These are phyloP conservation scores for Aurelia coerulea DNA, from an alignment of 30 jellyfish, hydroid and myxozoan species.

Conservation along the genomic window DNA sequence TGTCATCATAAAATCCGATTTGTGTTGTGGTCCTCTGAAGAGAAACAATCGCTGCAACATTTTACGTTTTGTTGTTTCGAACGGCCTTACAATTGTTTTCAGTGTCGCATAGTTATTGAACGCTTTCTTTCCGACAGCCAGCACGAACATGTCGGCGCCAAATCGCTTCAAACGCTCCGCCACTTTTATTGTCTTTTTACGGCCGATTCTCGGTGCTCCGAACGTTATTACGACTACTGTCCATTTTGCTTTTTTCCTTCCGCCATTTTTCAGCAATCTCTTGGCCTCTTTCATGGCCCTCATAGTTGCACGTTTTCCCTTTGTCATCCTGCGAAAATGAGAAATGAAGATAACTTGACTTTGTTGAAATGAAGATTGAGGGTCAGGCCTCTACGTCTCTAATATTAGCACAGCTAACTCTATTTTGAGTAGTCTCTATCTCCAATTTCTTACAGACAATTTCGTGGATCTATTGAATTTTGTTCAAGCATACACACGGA, in stretches of 20 bases:
- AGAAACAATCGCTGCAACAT: slow-evolving; percentile 42
- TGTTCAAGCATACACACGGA: too few species aligned
- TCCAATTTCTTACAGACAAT: too few species aligned
- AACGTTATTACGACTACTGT: slow-evolving; percentile 57
- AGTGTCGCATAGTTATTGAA: slow-evolving; percentile 45
- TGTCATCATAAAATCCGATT: slow-evolving; percentile 49
- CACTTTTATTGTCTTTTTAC: slow-evolving; percentile 35
- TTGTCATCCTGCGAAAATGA: slow-evolving; percentile 3
- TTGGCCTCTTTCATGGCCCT: slow-evolving; percentile 73
- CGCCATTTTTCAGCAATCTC: slow-evolving; percentile 33
- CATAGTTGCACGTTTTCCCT: slow-evolving; percentile 63
- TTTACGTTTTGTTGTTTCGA: slow-evolving; percentile 25
- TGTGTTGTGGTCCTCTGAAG: slow-evolving; percentile 63
- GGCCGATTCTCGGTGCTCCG: slow-evolving; percentile 66
- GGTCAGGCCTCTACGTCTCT: too few species aligned
- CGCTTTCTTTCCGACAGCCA: slow-evolving; percentile 63
- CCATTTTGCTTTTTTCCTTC: slow-evolving; percentile 56
- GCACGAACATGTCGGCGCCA: slow-evolving; percentile 60
- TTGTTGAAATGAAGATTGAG: too few species aligned
- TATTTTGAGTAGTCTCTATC: too few species aligned
- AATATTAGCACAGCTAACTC: too few species aligned
- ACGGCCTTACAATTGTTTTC: slow-evolving; percentile 53
- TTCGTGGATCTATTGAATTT: too few species aligned
- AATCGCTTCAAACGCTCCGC: slow-evolving; percentile 38
- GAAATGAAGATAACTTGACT: neutral